These are phyloP conservation scores for Scatophagus argus DNA, from an alignment of 2,113 vertebrate genomes.

Conservation along the genomic window DNA sequence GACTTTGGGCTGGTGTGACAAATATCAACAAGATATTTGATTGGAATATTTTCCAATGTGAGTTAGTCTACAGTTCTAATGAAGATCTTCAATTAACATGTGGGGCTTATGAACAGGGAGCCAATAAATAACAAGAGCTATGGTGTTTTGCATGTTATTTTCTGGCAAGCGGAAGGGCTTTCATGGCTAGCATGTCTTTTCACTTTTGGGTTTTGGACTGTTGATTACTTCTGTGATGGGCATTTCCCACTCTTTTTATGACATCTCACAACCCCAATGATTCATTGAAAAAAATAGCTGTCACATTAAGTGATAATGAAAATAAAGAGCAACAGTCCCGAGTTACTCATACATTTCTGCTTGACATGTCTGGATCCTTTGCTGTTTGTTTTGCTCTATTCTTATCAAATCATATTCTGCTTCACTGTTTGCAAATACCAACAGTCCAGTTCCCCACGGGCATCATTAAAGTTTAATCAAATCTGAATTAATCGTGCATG, in stretches of 20 bases:
- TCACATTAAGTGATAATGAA: conserved; percentile 10
- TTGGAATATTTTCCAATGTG: no score
- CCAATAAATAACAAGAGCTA: no score
- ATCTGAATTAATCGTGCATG: conserved; percentile 62
- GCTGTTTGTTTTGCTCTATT: conserved; percentile 26
- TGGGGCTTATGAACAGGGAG: no score
- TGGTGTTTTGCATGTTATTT: not conserved
- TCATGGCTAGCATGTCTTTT: not conserved
- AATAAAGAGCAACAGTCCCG: not conserved
- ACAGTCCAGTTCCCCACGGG: conserved; percentile 62
- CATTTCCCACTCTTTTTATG: not conserved
- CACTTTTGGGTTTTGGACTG: not conserved
- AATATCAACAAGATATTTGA: no score
- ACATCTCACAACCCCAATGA: not conserved
- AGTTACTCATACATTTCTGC: not conserved
- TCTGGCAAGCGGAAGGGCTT: not conserved
- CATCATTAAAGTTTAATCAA: conserved; percentile 68
- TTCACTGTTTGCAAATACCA: conserved; percentile 45
- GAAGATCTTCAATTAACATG: not conserved
- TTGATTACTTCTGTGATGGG: not conserved
- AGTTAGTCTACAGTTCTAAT: no score
- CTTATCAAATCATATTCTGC: conserved; percentile 24
- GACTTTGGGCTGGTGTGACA: no score
- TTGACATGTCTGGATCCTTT: not conserved
- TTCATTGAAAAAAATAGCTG: not conserved